These are phyloP conservation scores for Gymnothorax javanicus DNA, from an alignment of 2,797 vertebrate species.

Conservation along the genomic window DNA sequence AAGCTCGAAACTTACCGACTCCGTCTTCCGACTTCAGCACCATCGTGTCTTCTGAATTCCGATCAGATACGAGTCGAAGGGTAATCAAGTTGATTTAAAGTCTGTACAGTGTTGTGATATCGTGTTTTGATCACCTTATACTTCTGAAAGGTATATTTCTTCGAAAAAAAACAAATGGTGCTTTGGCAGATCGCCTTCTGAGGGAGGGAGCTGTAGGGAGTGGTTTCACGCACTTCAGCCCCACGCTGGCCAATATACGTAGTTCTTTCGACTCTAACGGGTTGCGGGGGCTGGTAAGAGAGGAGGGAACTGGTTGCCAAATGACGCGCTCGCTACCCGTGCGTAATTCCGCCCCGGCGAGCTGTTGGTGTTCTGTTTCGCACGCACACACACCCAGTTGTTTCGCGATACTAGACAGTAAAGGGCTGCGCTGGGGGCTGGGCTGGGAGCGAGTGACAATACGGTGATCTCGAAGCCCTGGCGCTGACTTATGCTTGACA, in stretches of 20 bases:
- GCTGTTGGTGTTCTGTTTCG: constrained; percentile 11
- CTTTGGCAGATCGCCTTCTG: not conserved
- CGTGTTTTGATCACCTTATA: not conserved
- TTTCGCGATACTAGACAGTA: not conserved
- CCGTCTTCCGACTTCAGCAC: constrained; percentile 76
- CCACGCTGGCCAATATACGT: not conserved
- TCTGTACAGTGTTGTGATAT: not conserved
- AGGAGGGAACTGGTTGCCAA: not conserved
- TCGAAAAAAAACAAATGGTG: not conserved
- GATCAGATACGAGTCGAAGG: not conserved
- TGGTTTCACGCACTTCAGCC: constrained; percentile 5
- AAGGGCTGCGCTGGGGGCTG: not conserved
- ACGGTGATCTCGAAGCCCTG: not conserved
- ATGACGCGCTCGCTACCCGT: constrained; percentile 8
- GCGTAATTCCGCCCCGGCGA: constrained; percentile 8
- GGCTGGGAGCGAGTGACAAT: not conserved
- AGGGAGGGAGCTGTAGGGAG: not conserved
- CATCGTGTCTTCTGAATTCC: constrained; percentile 53
- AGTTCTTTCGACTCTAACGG: not conserved
- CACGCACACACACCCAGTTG: not conserved
- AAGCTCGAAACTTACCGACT: constrained; percentile 68
- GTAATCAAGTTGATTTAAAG: not conserved
- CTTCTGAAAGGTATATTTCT: not conserved
- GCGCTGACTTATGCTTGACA: not conserved
- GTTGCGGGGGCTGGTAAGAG: constrained; percentile 8